Evolutionary conservation across 2,797 vertebrate species (phyloP).

Genomic region (Cuniculus paca): DNA sequence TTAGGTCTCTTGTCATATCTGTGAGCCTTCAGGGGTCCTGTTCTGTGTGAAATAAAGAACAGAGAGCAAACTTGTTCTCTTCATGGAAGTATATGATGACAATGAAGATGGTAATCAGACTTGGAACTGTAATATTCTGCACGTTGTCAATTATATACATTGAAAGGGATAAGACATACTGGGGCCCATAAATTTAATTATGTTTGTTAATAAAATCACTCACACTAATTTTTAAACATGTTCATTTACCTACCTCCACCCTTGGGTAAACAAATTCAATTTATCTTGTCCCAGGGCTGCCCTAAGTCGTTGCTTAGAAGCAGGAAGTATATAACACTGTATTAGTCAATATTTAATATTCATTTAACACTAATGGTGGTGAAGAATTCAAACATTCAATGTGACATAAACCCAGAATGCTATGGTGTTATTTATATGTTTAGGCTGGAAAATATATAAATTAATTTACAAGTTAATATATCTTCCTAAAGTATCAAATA

Average conservation of each 20-base stretch:
- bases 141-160: neutral
- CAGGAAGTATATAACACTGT: neutral
- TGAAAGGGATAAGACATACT: neutral
- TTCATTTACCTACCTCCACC: neutral
- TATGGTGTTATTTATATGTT: neutral
- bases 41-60: neutral
- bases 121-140: neutral
- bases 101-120: neutral
- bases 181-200: neutral
- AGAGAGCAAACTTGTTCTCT: neutral
- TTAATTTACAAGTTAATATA: conserved; percentile 22
- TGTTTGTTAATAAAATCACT: conserved; percentile 39
- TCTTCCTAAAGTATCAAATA: conserved; percentile 39
- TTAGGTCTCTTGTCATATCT: neutral
- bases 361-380: neutral
- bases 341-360: conserved; percentile 12
- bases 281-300: neutral
- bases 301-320: neutral
- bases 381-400: conserved; percentile 27
- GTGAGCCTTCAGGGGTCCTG: neutral
- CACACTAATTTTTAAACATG: neutral
- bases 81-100: neutral
- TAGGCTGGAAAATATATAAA: neutral
- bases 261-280: conserved; percentile 43
- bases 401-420: neutral